Evolutionary conservation across 2,888 invertebrate species (phyloP).

Genomic region (Mythimna vitellina): DNA sequence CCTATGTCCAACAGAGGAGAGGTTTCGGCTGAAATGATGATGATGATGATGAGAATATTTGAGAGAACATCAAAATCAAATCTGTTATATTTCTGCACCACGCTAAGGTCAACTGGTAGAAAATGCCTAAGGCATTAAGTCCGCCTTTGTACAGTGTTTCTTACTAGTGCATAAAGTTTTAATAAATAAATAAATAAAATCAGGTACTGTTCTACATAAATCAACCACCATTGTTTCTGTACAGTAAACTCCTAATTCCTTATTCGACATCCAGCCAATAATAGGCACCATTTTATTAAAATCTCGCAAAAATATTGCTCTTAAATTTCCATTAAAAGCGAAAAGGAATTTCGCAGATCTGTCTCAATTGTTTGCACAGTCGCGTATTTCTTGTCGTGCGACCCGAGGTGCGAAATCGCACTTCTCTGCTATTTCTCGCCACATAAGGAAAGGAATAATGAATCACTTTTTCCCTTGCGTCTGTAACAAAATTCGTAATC

Average conservation of each 20-base stretch:
- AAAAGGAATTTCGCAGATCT: constrained; percentile 24
- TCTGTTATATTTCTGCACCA: too few relatives aligned
- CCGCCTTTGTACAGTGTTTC: too few relatives aligned
- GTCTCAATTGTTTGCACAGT: constrained; percentile 45
- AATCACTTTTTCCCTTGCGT: constrained; percentile 52
- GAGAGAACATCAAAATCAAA: too few relatives aligned
- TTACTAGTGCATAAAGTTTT: too few relatives aligned
- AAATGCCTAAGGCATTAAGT: too few relatives aligned
- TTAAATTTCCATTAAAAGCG: constrained; percentile 18
- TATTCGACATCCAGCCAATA: background rate
- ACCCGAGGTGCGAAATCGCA: constrained; percentile 44
- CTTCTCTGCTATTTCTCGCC: constrained; percentile 31
- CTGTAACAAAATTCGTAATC: constrained; percentile 52
- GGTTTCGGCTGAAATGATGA: too few relatives aligned
- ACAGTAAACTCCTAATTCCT: background rate
- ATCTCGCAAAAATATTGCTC: background rate
- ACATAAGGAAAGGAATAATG: constrained; percentile 59
- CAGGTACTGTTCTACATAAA: background rate
- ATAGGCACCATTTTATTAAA: background rate
- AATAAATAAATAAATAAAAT: too few relatives aligned
- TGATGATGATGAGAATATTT: too few relatives aligned
- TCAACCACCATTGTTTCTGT: background rate
- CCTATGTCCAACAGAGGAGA: too few relatives aligned
- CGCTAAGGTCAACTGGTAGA: too few relatives aligned
- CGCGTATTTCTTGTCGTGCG: constrained; percentile 28